Base-by-base conservation (phyloP, 2,113 vertebrate genomes). In the Caranx melampygus region DNA sequence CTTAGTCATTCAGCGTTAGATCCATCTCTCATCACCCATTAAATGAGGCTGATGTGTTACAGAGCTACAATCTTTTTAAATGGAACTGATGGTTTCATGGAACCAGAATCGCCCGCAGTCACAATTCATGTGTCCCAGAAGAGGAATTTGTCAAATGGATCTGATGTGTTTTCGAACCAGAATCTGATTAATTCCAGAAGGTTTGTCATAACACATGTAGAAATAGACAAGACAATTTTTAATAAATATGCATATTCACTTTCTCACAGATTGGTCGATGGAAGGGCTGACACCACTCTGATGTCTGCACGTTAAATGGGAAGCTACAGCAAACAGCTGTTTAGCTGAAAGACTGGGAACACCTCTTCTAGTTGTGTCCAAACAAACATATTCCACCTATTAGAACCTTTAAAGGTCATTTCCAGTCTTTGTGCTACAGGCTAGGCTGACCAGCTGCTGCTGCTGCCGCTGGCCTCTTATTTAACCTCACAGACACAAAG, bases 11-110 rank as follows among this genome's bases (percentile, higher is more conserved):
- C 20, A 1, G 31, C 20, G 4, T 16, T 69, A 75, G 81, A 87
- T 31, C 81, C 75, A 79, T 88, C 76, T 71, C n/a, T 60, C 47
- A 64, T 67, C 66, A 61, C 45, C 65, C 79, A 59, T 77, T 77
- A 80, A 83, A 81, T 54, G 35, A 35, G 66, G 42, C 54, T 68
- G 52, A 85, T 68, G 61, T 76, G 59, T 55, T 86, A 59, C 67
- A 69, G 55, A 74, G 55, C 18, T 40, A 51, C 42, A 59, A 49
- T 6, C 26, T 0, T 34, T 75, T 75, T 62, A 54, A 81, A 49
- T 26, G 55, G 40, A 61, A 21, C 51, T n/a, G 33, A 77, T 26
- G 59, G 11, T 34, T 75, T 69, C 75, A 44, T n/a, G n/a, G 35
- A 76, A 60, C n/a, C 66, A 9, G 67, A 45, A 44, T 51, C 60